A percentile compares a stretch with the other conserved stretches of the same genome.
Evolutionary conservation across 2,797 vertebrate genomes (phyloP).

Genomic region (Neostethus bicornis): DNA sequence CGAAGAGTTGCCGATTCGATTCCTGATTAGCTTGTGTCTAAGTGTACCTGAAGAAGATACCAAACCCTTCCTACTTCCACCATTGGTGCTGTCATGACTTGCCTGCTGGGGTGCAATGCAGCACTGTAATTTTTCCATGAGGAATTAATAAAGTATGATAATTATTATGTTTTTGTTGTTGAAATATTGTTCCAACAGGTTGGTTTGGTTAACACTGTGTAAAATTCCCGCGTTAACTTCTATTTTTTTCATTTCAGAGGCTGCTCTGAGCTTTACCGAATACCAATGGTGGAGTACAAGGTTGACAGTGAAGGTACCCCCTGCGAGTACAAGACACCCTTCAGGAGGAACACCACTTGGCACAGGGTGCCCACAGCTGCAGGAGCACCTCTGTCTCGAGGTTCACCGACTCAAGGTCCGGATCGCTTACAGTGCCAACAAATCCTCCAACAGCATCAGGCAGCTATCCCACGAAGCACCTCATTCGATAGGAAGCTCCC

Average conservation of each 20-base stretch:
- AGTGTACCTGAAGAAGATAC: no score
- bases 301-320: slow-evolving; percentile 96
- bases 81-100: no score
- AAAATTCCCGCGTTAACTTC: slow-evolving; percentile 19
- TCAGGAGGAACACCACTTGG: slow-evolving; percentile 97
- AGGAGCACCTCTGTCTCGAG: slow-evolving; percentile 85
- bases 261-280: slow-evolving; percentile 96
- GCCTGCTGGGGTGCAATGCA: no score
- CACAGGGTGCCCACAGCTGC: slow-evolving; percentile 89
- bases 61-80: no score
- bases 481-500: slow-evolving; percentile 95
- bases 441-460: slow-evolving; percentile 88
- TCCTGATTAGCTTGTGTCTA: no score
- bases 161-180: no score
- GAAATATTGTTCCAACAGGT: no score
- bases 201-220: no score
- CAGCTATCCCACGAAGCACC: slow-evolving; percentile 91
- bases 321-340: slow-evolving; percentile 98
- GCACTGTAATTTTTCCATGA: no score
- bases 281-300: slow-evolving; percentile 99
- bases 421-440: slow-evolving; percentile 91
- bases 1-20: no score
- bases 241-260: slow-evolving; percentile 78
- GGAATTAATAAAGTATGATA: no score
- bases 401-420: slow-evolving; percentile 90